Percentiles rank a stretch among this genome's conserved stretches.
phyloP scores from a whole-genome alignment of 2,797 vertebrate species.

The Sardinella longiceps region DNA sequence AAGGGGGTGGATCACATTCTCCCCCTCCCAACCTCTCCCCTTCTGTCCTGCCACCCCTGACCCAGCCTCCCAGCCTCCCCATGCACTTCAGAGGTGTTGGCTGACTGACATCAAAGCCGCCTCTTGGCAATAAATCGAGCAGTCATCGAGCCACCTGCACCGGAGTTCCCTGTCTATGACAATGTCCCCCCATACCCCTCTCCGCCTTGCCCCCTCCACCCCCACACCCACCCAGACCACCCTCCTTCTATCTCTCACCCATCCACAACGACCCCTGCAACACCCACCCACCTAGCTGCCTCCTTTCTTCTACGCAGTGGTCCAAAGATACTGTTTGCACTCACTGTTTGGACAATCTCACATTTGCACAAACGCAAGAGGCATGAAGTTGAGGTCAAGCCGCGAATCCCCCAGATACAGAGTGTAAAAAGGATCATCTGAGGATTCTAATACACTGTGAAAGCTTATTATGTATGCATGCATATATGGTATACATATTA shows the following conservation, averaged over 20 bases:
- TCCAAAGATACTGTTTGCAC: constrained; percentile 27
- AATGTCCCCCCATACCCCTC: constrained; percentile 47
- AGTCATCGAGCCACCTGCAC: constrained; percentile 55
- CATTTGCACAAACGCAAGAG: constrained; percentile 46
- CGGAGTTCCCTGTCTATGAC: constrained; percentile 52
- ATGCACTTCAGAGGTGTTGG: constrained; percentile 60
- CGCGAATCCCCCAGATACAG: background rate
- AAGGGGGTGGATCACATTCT: constrained; percentile 45
- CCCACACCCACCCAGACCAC: constrained; percentile 30
- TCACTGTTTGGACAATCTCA: constrained; percentile 53
- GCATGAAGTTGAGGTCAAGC: constrained; percentile 39
- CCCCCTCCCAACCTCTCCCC: background rate
- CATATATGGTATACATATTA: too few species aligned
- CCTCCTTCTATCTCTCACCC: background rate
- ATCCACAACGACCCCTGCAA: background rate
- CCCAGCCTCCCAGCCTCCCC: constrained; percentile 34
- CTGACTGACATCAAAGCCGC: constrained; percentile 59
- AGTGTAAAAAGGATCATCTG: background rate
- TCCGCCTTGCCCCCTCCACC: constrained; percentile 29
- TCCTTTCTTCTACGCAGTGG: background rate
- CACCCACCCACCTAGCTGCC: background rate
- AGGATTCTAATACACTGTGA: background rate
- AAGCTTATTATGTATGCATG: background rate
- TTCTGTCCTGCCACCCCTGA: background rate
- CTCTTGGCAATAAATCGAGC: constrained; percentile 60